These are phyloP conservation scores for Tetropium fuscum DNA, from an alignment of 2,888 invertebrate genomes.

Conservation along the genomic window DNA sequence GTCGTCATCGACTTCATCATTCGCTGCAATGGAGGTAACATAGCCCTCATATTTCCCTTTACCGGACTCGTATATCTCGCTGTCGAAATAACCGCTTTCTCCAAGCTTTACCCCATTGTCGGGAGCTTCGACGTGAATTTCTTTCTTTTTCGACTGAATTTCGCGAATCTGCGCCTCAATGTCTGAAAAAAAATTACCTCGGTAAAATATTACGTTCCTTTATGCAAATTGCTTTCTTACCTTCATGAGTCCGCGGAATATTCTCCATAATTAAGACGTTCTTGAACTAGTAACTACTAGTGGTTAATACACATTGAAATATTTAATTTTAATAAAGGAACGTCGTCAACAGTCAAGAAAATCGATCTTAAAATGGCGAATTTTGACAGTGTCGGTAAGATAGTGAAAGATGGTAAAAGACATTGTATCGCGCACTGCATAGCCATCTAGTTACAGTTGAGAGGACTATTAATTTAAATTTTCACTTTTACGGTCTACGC, in stretches of 20 bases:
- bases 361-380: not conserved
- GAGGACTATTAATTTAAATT: no score
- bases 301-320: not conserved
- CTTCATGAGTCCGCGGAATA: slow-evolving; percentile 86
- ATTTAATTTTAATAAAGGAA: not conserved
- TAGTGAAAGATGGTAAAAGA: no score
- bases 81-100: slow-evolving; percentile 88
- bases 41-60: slow-evolving; percentile 90
- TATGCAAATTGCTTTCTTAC: slow-evolving; percentile 68
- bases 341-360: not conserved
- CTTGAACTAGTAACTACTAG: not conserved
- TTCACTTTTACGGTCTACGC: no score
- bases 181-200: slow-evolving; percentile 70
- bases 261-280: slow-evolving; percentile 73
- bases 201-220: not conserved
- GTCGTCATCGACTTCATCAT: slow-evolving; percentile 96
- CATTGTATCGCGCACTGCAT: no score
- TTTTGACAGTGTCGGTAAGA: not conserved
- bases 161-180: slow-evolving; percentile 95
- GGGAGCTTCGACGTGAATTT: slow-evolving; percentile 67
- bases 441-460: no score
- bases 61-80: slow-evolving; percentile 90
- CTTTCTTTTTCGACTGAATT: slow-evolving; percentile 89
- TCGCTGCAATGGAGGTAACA: slow-evolving; percentile 95
- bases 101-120: slow-evolving; percentile 87